These are phyloP conservation scores for Calcarius lapponicus DNA, from an alignment of 2,797 vertebrate species.

Conservation along the genomic window DNA sequence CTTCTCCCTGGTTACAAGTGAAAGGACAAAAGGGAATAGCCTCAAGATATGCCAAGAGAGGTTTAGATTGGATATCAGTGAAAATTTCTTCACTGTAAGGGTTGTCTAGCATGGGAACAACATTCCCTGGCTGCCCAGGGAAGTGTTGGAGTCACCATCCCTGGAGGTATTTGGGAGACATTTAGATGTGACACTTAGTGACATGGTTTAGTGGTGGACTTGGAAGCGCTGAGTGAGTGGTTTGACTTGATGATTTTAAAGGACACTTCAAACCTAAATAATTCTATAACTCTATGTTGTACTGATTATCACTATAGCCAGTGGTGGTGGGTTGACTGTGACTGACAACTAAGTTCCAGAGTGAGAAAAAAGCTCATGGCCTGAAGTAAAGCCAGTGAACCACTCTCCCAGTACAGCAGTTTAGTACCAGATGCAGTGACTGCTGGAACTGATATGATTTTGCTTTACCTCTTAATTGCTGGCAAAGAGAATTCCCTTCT, in stretches of 20 bases:
- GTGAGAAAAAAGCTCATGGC: background rate
- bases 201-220: background rate
- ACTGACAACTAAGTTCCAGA: background rate
- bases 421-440: accelerated
- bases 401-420: background rate
- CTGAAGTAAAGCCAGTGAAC: background rate
- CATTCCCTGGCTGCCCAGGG: background rate
- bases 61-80: background rate
- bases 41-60: background rate
- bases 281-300: background rate
- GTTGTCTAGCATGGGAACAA: background rate
- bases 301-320: background rate
- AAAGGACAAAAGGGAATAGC: background rate
- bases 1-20: background rate
- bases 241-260: background rate
- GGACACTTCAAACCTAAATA: background rate
- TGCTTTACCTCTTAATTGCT: background rate
- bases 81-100: background rate
- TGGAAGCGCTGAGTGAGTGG: background rate
- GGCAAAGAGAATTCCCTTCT: background rate
- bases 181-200: background rate
- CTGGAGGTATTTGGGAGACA: background rate
- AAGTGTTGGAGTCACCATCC: background rate
- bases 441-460: background rate
- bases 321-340: background rate